Evolutionary conservation across 2,888 invertebrate genomes (phyloP).

Genomic region (Scaptomyza tumidula): DNA sequence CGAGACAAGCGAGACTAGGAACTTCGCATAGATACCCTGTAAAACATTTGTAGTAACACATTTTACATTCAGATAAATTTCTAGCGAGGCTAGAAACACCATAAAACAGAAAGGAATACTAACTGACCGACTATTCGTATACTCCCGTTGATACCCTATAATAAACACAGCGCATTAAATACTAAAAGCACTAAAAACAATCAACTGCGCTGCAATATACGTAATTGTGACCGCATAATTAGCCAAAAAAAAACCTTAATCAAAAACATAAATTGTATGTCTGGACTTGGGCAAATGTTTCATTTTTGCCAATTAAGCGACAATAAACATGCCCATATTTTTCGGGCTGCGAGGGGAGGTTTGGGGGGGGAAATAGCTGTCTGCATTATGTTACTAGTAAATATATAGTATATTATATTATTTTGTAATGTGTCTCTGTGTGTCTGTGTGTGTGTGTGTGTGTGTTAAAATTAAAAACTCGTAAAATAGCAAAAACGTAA

Average conservation of each 20-base stretch:
- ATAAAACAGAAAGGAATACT: too few relatives aligned
- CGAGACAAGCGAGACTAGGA: too few relatives aligned
- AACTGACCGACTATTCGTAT: background rate
- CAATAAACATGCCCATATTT: conserved; percentile 54
- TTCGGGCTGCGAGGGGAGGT: background rate
- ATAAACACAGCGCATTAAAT: conserved; percentile 2
- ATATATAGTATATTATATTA: background rate
- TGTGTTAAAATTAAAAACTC: conserved; percentile 74
- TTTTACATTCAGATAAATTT: too few relatives aligned
- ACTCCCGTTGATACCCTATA: background rate
- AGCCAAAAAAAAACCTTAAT: conserved; percentile 53
- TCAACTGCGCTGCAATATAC: conserved; percentile 33
- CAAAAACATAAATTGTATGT: conserved; percentile 12
- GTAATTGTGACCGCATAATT: conserved; percentile 59
- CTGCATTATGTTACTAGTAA: background rate
- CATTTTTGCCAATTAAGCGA: conserved; percentile 70
- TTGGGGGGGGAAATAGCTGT: background rate
- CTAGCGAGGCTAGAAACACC: too few relatives aligned
- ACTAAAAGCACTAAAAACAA: conserved; percentile 51
- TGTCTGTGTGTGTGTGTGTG: conserved; percentile 54
- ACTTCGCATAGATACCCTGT: background rate
- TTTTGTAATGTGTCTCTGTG: too few relatives aligned
- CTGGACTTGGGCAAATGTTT: conserved; percentile 42
- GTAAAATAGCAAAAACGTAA: conserved; percentile 71
- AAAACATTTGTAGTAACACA: too few relatives aligned